Percentiles rank a stretch among this genome's conserved stretches.
Evolutionary conservation across 2,888 invertebrate genomes (phyloP).

Genomic region (Venusia cambrica): DNA sequence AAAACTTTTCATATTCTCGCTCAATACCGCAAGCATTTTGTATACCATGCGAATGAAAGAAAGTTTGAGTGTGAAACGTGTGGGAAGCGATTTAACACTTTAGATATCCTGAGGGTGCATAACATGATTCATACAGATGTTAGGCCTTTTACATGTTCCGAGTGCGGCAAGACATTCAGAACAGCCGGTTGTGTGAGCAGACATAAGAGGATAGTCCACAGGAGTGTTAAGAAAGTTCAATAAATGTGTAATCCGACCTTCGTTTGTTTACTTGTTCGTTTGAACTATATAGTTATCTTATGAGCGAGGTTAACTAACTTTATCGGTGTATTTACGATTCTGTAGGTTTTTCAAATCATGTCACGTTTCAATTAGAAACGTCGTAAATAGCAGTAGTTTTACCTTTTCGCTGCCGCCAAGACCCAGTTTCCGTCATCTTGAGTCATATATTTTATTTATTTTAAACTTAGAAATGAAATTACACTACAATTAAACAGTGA

Average conservation of each 20-base stretch:
- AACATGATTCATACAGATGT: slow-evolving; percentile 73
- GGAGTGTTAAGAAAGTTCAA: slow-evolving; percentile 44
- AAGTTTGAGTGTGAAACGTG: slow-evolving; percentile 76
- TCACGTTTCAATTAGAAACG: too few species aligned
- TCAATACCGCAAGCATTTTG: slow-evolving; percentile 72
- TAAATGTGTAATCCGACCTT: slow-evolving; percentile 34
- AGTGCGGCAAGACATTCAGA: slow-evolving; percentile 73
- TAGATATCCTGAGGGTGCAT: slow-evolving; percentile 75
- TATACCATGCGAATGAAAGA: slow-evolving; percentile 77
- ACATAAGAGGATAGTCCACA: slow-evolving; percentile 70
- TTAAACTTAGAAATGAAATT: too few species aligned
- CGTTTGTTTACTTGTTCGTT: slow-evolving; percentile 25
- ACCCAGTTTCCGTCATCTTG: too few species aligned
- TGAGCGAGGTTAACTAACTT: slow-evolving; percentile 16
- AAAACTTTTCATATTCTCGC: slow-evolving; percentile 75
- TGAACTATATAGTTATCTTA: slow-evolving; percentile 25
- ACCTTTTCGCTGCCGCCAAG: too few species aligned
- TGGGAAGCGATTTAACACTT: slow-evolving; percentile 76
- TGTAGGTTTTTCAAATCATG: too few species aligned
- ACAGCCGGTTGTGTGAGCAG: slow-evolving; percentile 74
- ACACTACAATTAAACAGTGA: too few species aligned
- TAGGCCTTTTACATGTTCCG: slow-evolving; percentile 64
- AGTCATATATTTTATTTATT: too few species aligned
- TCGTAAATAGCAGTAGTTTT: too few species aligned
- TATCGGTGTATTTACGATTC: slow-evolving; percentile 16